Evolutionary conservation across 2,888 invertebrate genomes (phyloP).

Genomic region (Pseudanteris insignis): DNA sequence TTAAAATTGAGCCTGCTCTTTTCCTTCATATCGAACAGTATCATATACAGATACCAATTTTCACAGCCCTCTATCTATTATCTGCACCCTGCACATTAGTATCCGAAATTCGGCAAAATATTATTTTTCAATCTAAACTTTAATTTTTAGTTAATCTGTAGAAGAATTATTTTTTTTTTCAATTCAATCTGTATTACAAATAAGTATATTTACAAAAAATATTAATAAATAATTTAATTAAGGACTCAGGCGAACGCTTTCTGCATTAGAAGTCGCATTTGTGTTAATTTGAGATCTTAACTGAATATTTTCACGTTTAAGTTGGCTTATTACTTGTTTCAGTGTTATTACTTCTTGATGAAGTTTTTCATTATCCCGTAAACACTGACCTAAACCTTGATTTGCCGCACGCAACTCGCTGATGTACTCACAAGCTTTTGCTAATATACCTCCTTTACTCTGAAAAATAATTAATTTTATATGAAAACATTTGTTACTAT

Average conservation of each 20-base stretch:
- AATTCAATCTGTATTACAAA: slow-evolving; percentile 16
- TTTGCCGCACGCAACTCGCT: slow-evolving; percentile 82
- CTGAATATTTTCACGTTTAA: slow-evolving; percentile 80
- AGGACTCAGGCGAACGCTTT: slow-evolving; percentile 53
- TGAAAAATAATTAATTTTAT: too few species aligned
- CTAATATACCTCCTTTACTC: slow-evolving; percentile 95
- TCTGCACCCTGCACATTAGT: slow-evolving; percentile 18
- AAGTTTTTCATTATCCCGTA: slow-evolving; percentile 78
- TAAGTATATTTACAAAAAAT: slow-evolving; percentile 37
- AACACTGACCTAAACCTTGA: slow-evolving; percentile 74
- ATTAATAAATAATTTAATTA: slow-evolving; percentile 33
- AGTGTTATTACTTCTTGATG: slow-evolving; percentile 76
- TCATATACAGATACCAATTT: slow-evolving; percentile 42
- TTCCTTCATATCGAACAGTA: slow-evolving; percentile 25
- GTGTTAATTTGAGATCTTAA: slow-evolving; percentile 70
- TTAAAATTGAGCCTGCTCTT: slow-evolving; percentile 4
- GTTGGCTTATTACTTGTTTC: slow-evolving; percentile 76
- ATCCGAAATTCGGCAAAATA: slow-evolving; percentile 13
- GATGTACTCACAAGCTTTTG: slow-evolving; percentile 96
- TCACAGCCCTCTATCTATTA: slow-evolving; percentile 54
- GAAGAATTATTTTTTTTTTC: slow-evolving; percentile 4
- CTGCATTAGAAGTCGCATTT: slow-evolving; percentile 43
- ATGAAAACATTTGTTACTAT: too few species aligned
- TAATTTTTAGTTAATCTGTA: background rate
- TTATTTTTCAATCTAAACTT: slow-evolving; percentile 7